Base-by-base conservation (phyloP, 2,113 vertebrate genomes). In the Eubucco bourcierii region DNA sequence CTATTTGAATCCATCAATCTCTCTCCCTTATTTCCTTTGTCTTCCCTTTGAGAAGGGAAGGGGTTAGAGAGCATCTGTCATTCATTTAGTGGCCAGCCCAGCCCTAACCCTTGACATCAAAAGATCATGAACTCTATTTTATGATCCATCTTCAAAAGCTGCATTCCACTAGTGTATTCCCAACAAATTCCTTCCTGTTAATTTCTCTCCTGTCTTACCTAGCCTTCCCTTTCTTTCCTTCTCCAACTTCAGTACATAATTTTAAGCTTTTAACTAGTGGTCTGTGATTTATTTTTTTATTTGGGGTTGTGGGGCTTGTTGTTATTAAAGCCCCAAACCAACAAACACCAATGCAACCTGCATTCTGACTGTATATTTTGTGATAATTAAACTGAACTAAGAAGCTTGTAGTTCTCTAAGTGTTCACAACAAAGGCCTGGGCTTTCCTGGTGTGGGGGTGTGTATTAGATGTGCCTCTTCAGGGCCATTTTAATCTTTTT, bases 381-480 rank as follows among this genome's bases (percentile, higher is more conserved):
- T 17, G 11, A 13, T 14, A 44, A 80, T 44, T 37, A 55, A 47
- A n/a, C 70, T n/a, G 68, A 80, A 19, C 28, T 59, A 21, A 25
- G 8, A 68, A 90, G 63, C 5, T 28, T 68, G 16, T 3, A 68
- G 25, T 29, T 84, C 47, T 25, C 76, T 27, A 25, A 52, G 14
- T 16, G 9, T 5, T 63, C 73, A 79, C 46, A 63, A 47, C 31
- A 31, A 46, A 61, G 80, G 13, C 13, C 10, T 21, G 13, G 17
- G 12, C 7, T 61, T 55, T 7, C 17, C 6, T 29, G 0, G 0
- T 47, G 1, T 41, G 28, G 12, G 41, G 7, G 10, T 16, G 19
- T 39, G 31, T 20, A 14, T 72, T 56, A 63, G 7, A 59, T 5
- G 6, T 19, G 27, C 37, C 55, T 10, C 29, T 19, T 29, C 15